These are phyloP conservation scores for Megaleporinus macrocephalus DNA, from an alignment of 2,113 vertebrate species.

Conservation along the genomic window DNA sequence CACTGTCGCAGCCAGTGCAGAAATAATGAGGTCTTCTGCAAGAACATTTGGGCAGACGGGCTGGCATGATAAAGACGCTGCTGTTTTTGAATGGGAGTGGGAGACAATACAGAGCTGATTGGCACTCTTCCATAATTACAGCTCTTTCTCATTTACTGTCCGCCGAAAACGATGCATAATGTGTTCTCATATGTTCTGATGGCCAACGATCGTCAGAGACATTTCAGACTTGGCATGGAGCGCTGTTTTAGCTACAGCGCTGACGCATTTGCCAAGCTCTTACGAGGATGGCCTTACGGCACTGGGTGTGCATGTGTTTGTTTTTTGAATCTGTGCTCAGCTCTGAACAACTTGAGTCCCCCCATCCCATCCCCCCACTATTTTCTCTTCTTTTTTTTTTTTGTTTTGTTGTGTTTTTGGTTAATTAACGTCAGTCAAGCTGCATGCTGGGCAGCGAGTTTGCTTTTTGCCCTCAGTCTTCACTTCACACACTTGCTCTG, in stretches of 20 bases:
- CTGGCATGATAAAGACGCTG: constrained; percentile 7
- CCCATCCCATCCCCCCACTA: neutral
- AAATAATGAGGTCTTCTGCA: neutral
- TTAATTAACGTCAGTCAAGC: neutral
- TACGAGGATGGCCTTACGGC: neutral
- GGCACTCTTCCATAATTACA: neutral
- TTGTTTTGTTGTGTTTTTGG: neutral
- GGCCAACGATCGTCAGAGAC: neutral
- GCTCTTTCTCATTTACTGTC: neutral
- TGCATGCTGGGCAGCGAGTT: neutral
- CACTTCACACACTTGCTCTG: neutral
- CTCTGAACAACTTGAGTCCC: neutral
- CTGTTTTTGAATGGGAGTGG: neutral
- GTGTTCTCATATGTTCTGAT: constrained; percentile 3
- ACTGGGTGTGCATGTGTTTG: neutral
- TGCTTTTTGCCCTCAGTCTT: neutral
- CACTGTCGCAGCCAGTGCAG: neutral
- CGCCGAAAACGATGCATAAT: neutral
- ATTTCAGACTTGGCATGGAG: neutral
- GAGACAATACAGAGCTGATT: constrained; percentile 17
- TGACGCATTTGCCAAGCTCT: neutral
- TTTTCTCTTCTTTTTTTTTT: neutral
- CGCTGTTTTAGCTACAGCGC: neutral
- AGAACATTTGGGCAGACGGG: neutral
- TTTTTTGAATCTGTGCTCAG: neutral